Percentiles rank a stretch among this genome's conserved stretches.
Conservation (phyloP, 2,797 vertebrate species). For the Neosilurus mollespiculum region DNA sequence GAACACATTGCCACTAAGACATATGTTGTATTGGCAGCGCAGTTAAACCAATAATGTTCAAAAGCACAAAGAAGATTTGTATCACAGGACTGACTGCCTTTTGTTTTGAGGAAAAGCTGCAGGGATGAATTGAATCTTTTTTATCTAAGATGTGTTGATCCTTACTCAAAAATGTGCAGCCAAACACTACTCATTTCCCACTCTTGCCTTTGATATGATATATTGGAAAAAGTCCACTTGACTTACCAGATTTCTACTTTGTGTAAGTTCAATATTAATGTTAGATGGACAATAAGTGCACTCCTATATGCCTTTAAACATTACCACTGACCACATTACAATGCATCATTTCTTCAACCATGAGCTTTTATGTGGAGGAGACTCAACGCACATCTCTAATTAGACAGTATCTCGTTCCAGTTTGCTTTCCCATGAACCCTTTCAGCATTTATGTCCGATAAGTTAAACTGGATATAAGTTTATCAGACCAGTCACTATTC, state of each 20-base stretch:
- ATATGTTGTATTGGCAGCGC: not conserved
- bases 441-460: not conserved
- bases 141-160: not conserved
- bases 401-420: slow-evolving; percentile 45
- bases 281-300: slow-evolving; percentile 54
- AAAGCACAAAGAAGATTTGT: slow-evolving; percentile 56
- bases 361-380: slow-evolving; percentile 49
- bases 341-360: slow-evolving; percentile 50
- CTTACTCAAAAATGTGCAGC: slow-evolving; percentile 14
- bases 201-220: slow-evolving; percentile 33
- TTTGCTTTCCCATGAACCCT: slow-evolving; percentile 13
- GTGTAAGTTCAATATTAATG: slow-evolving; percentile 43
- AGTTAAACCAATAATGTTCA: slow-evolving; percentile 47
- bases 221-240: slow-evolving; percentile 33
- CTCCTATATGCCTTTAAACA: slow-evolving; percentile 43
- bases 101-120: slow-evolving; percentile 42
- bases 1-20: slow-evolving; percentile 44
- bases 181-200: slow-evolving; percentile 43
- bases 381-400: slow-evolving; percentile 43
- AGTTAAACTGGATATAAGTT: not conserved
- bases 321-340: slow-evolving; percentile 51
- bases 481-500: not conserved
- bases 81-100: slow-evolving; percentile 60
- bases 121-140: slow-evolving; percentile 35
- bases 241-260: slow-evolving; percentile 40